Evolutionary conservation across 2,797 vertebrate species (phyloP), one percentile per base, ranked within the genome.

Genomic region (Pelodytes ibericus): DNA sequence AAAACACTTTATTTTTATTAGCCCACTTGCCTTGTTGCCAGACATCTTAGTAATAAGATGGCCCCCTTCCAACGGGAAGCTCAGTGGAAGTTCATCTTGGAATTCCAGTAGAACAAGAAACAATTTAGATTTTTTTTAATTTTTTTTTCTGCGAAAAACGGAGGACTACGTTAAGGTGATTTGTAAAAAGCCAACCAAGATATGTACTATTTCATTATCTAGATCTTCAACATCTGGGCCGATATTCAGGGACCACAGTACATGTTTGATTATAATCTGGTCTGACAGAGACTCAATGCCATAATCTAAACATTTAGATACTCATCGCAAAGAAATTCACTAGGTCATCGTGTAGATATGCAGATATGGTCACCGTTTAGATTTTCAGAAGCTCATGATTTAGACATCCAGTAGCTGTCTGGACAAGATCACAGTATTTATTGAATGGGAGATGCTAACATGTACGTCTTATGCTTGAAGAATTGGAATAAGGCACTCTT

Each of bases 31-130:
- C 80, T 77, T 71, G 65, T 66, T 82, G 84, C 84, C 85, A 86
- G 82, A 75, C 77, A 78, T 74, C 77, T 88, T 83, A 86, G 84
- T 84, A 84, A 86, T 80, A 47, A 70, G 1, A 0, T 83, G 83
- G 81, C 80, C 1, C 0, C 1, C 0, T 27, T 81, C 85, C 86
- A 88, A 77, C 49, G 77, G 68, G 77, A 51, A 33, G 80, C 80
- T 69, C 25, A 60, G 64, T 83, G 41, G 72, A 79, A 82, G 80
- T 63, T 70, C 83, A 79, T 81, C 80, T 77, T 64, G 75, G 81
- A 80, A 74, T 83, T 84, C 74, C 79, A 77, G 73, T 81, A 80
- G 80, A 85, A 83, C 79, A 80, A 82, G 80, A 82, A 81, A 73
- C n/a, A 83, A 82, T 75, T 71, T 75, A 64, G 76, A 67, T 33